A percentile compares a stretch with the other conserved stretches of the same genome.
Evolutionary conservation across 1,140 invertebrate species (phyloP).

Genomic region (Zophobas atratus): DNA sequence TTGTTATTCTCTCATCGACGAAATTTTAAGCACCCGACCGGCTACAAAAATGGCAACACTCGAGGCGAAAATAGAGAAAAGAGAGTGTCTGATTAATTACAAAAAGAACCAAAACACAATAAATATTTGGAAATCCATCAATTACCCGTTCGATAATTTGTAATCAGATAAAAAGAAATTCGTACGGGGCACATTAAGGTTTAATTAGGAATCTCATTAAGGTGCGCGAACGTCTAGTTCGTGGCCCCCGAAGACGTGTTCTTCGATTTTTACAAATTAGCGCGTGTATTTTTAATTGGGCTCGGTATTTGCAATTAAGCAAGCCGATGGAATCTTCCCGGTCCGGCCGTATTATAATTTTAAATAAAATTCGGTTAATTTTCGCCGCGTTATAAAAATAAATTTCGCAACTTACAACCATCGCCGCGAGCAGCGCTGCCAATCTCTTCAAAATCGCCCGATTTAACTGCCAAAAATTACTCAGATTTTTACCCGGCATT

Average conservation of each 20-base stretch:
- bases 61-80: constrained; percentile 1
- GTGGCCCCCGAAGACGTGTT: constrained; percentile 49
- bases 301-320: constrained; percentile 52
- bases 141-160: constrained; percentile 21
- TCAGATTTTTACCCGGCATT: not conserved
- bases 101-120: not conserved
- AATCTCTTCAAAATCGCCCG: not conserved
- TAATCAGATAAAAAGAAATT: constrained; percentile 38
- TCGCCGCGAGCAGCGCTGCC: not conserved
- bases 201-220: constrained; percentile 58
- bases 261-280: constrained; percentile 57
- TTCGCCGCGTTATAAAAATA: constrained; percentile 8
- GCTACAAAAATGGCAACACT: constrained; percentile 19
- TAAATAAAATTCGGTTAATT: constrained; percentile 14
- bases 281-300: constrained; percentile 55
- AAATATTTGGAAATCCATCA: constrained; percentile 35
- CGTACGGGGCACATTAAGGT: constrained; percentile 42
- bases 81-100: constrained; percentile 27
- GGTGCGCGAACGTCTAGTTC: constrained; percentile 52
- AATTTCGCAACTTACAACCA: constrained; percentile 1
- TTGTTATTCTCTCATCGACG: constrained; percentile 17
- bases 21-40: constrained; percentile 3
- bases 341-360: not conserved
- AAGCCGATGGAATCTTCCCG: constrained; percentile 19
- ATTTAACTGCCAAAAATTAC: not conserved